Conservation (phyloP, 2,888 invertebrate genomes). For the Lycocerus yunnanus region DNA sequence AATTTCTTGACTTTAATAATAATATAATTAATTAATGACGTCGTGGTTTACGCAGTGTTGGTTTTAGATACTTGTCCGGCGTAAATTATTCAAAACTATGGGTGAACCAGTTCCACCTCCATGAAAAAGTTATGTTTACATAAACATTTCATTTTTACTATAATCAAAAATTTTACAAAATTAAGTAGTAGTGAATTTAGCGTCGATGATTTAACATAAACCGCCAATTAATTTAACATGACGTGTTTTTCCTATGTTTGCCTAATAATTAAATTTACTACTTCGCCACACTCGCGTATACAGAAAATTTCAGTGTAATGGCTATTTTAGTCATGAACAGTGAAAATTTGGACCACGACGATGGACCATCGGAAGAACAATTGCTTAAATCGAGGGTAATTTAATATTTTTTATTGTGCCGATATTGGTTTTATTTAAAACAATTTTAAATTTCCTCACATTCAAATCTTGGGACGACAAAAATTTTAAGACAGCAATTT, state of each 20-base stretch:
- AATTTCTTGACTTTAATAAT: no score
- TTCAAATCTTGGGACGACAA: not conserved
- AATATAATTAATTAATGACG: no score
- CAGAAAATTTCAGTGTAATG: not conserved
- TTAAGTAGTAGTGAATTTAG: not conserved
- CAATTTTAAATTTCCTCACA: not conserved
- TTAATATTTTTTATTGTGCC: not conserved
- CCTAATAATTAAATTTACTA: not conserved
- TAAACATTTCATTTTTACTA: not conserved
- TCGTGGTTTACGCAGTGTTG: no score
- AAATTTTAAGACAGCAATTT: not conserved
- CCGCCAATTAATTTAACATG: not conserved
- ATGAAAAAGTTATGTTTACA: not conserved
- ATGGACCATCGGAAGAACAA: not conserved
- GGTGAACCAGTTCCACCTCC: not conserved
- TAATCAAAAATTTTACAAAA: not conserved
- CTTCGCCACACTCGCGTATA: not conserved
- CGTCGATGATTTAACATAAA: not conserved
- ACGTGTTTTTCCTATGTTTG: not conserved
- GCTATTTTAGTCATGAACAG: not conserved
- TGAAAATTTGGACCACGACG: not conserved
- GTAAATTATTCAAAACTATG: not conserved
- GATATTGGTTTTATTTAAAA: not conserved
- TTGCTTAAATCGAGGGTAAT: not conserved
- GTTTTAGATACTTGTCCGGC: no score